Evolutionary conservation across 1,140 invertebrate genomes (phyloP).

Genomic region (Heliconius nattereri): DNA sequence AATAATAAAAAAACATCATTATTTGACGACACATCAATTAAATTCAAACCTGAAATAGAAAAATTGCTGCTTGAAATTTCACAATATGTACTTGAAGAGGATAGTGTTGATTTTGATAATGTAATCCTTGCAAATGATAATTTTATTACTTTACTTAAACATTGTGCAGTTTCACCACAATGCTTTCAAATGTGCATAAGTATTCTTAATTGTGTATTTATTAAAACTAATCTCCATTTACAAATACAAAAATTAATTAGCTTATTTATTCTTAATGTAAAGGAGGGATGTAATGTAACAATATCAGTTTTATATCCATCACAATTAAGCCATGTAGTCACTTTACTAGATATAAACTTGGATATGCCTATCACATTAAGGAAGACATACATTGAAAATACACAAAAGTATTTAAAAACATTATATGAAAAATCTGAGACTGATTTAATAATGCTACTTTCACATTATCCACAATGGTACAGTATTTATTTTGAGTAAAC

Average conservation of each 20-base stretch:
- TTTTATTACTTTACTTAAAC: conserved; percentile 48
- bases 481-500: conserved; percentile 51
- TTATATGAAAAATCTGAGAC: conserved; percentile 51
- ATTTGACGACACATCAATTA: conserved; percentile 55
- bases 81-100: conserved; percentile 42
- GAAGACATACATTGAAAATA: conserved; percentile 45
- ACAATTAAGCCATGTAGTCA: conserved; percentile 49
- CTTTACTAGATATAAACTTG: conserved; percentile 62
- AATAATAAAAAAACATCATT: conserved; percentile 8
- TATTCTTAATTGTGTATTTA: conserved; percentile 62
- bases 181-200: conserved; percentile 66
- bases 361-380: conserved; percentile 40
- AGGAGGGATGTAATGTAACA: conserved; percentile 39
- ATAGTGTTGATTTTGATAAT: conserved; percentile 40
- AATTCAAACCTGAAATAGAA: conserved; percentile 65
- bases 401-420: conserved; percentile 47
- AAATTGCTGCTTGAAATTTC: conserved; percentile 51
- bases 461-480: conserved; percentile 71
- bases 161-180: conserved; percentile 48
- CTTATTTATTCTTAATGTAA: conserved; percentile 54
- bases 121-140: conserved; percentile 42
- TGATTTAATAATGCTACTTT: conserved; percentile 65
- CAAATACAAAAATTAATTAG: conserved; percentile 53
- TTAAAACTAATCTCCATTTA: conserved; percentile 55
- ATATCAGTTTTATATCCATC: conserved; percentile 55